phyloP scores from a whole-genome alignment of 2,113 vertebrate genomes.

The Strix aluco region DNA sequence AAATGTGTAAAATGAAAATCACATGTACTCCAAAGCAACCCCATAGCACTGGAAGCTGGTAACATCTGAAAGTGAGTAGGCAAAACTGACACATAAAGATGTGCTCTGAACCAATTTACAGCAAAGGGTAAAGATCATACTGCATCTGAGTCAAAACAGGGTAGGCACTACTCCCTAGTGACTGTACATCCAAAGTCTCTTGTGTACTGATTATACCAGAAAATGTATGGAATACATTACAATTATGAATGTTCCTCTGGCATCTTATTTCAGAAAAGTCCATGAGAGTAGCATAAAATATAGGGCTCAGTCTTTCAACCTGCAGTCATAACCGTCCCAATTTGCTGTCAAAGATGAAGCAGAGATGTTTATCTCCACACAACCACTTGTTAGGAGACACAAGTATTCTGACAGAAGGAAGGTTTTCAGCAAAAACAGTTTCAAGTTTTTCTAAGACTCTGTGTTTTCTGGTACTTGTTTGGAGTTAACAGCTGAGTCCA shows the following conservation, averaged over 20 bases:
- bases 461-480: neutral
- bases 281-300: neutral
- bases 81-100: constrained; percentile 60
- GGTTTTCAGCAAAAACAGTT: neutral
- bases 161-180: constrained; percentile 30
- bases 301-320: neutral
- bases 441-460: neutral
- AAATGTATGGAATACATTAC: constrained; percentile 47
- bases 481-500: neutral
- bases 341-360: neutral
- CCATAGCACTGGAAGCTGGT: neutral
- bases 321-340: neutral
- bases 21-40: constrained; percentile 14
- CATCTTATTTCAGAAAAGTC: constrained; percentile 4
- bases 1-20: constrained; percentile 62
- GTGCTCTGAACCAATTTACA: constrained; percentile 48
- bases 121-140: constrained; percentile 49
- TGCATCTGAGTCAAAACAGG: constrained; percentile 5
- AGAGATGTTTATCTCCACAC: neutral
- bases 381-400: neutral
- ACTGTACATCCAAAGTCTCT: neutral
- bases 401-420: neutral
- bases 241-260: neutral
- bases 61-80: constrained; percentile 55
- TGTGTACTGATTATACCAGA: neutral